These are phyloP conservation scores for Synergus laeviventris DNA, from an alignment of 2,888 invertebrate species.

Conservation along the genomic window DNA sequence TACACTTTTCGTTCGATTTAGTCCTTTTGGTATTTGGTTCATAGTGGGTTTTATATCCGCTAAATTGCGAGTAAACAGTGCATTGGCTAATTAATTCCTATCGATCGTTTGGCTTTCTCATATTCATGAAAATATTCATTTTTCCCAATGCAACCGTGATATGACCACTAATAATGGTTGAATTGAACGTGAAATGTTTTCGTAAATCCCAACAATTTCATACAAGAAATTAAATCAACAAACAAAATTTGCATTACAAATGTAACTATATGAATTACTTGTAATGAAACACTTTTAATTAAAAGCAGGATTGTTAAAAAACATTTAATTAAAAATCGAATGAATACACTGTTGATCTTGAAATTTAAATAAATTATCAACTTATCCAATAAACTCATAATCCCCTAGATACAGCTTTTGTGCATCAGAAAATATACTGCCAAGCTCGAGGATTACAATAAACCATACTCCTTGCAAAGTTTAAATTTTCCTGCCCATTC, in stretches of 20 bases:
- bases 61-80: slow-evolving; percentile 22
- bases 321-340: neutral
- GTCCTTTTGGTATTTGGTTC: neutral
- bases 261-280: neutral
- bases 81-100: slow-evolving; percentile 31
- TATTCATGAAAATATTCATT: slow-evolving; percentile 16
- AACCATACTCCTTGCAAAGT: neutral
- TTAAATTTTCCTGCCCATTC: slow-evolving; percentile 18
- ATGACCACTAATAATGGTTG: neutral
- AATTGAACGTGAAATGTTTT: slow-evolving; percentile 15
- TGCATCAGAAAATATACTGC: neutral
- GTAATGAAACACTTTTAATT: too few species aligned
- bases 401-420: neutral
- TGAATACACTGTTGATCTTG: neutral
- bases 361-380: neutral
- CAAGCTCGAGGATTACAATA: neutral
- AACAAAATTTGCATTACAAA: neutral
- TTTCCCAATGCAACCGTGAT: neutral
- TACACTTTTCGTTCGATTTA: neutral
- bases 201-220: neutral
- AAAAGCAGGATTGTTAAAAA: too few species aligned
- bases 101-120: neutral
- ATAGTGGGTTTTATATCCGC: slow-evolving; percentile 12
- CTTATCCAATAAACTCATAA: neutral
- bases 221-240: neutral